These are phyloP conservation scores for Teinopalpus imperialis DNA, from an alignment of 2,888 invertebrate species.

Conservation along the genomic window DNA sequence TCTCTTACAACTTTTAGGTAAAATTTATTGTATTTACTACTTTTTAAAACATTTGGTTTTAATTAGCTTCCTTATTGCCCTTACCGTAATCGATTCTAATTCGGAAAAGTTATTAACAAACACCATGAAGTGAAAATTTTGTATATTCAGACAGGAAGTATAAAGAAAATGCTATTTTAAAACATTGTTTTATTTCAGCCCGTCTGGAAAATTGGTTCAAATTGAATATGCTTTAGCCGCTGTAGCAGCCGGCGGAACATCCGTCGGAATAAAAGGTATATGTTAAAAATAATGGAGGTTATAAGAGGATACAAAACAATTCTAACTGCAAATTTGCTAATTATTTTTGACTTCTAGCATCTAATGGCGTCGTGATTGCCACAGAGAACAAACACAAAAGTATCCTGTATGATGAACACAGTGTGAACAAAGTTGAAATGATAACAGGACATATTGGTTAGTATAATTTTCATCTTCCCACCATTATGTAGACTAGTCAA, in stretches of 20 bases:
- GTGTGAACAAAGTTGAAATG: conserved; percentile 97
- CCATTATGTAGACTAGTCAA: too few species aligned
- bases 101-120: neutral
- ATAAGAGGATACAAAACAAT: conserved; percentile 32
- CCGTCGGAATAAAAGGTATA: conserved; percentile 98
- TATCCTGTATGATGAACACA: conserved; percentile 97
- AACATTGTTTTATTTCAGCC: conserved; percentile 84
- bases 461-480: conserved; percentile 32
- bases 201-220: conserved; percentile 99
- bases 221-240: conserved; percentile 99
- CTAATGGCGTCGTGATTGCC: conserved; percentile 98
- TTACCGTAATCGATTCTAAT: neutral
- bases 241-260: conserved; percentile 98
- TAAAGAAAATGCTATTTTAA: neutral
- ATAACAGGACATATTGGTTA: conserved; percentile 90
- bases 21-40: conserved; percentile 45
- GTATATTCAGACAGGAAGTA: too few species aligned
- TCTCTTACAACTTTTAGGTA: conserved; percentile 90
- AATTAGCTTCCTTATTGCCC: neutral
- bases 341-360: conserved; percentile 81
- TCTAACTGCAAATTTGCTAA: neutral
- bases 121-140: too few species aligned
- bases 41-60: conserved; percentile 1
- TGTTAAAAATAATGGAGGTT: conserved; percentile 37
- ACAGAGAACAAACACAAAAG: conserved; percentile 99